Percentiles rank a stretch among this genome's conserved stretches.
Conservation (phyloP, 2,888 invertebrate species). For the Anthoptus insignis region DNA sequence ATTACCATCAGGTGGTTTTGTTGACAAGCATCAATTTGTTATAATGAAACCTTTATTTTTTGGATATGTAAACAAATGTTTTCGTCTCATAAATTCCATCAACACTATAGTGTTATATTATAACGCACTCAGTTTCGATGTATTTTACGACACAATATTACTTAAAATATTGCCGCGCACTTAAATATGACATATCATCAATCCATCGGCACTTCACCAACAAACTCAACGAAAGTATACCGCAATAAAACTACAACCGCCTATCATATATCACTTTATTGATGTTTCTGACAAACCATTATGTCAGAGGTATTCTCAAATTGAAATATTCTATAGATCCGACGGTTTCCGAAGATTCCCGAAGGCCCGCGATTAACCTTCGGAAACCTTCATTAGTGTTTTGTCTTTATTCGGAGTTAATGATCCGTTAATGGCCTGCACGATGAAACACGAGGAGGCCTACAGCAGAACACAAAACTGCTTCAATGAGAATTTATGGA, state of each 20-base stretch:
- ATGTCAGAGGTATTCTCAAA: slow-evolving; percentile 48
- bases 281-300: slow-evolving; percentile 39
- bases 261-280: slow-evolving; percentile 33
- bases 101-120: too few species aligned
- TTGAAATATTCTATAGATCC: slow-evolving; percentile 64
- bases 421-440: too few species aligned
- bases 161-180: slow-evolving; percentile 27
- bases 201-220: slow-evolving; percentile 33
- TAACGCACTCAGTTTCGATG: slow-evolving; percentile 2
- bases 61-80: too few species aligned
- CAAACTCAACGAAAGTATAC: slow-evolving; percentile 36
- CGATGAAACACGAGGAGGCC: too few species aligned
- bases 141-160: slow-evolving; percentile 7
- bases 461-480: too few species aligned
- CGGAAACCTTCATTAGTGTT: too few species aligned
- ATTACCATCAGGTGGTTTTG: too few species aligned
- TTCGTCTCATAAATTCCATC: neutral
- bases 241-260: slow-evolving; percentile 25
- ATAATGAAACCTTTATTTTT: too few species aligned
- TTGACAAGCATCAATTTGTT: too few species aligned
- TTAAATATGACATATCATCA: slow-evolving; percentile 33
- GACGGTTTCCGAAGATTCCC: slow-evolving; percentile 61
- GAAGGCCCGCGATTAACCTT: too few species aligned
- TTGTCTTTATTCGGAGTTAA: too few species aligned
- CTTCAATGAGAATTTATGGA: too few species aligned